phyloP scores from a whole-genome alignment of 2,113 vertebrate genomes.

The Notechis scutatus region DNA sequence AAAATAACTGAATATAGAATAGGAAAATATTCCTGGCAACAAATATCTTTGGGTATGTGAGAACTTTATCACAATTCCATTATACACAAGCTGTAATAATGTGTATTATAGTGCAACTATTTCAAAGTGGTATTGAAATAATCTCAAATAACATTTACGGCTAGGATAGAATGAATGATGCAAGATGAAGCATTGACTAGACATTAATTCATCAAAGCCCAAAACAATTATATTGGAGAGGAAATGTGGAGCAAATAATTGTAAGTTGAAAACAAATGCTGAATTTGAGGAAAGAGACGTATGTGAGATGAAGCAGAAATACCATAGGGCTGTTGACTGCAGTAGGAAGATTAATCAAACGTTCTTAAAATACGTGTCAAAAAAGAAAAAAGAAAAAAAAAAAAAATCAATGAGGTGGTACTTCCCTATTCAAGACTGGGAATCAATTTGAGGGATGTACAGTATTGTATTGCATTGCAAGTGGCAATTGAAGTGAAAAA shows the following conservation, averaged over 20 bases:
- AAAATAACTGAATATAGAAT: not conserved
- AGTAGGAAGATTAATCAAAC: not conserved
- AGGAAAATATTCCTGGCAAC: not conserved
- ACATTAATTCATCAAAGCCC: not conserved
- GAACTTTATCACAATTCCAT: not conserved
- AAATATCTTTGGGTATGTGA: not conserved
- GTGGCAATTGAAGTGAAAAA: not conserved
- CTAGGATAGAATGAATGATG: not conserved
- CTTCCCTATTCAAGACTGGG: not conserved
- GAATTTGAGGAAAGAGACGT: not conserved
- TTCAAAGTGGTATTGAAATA: not conserved
- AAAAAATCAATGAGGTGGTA: not conserved
- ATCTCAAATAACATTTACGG: not conserved
- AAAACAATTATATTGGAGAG: not conserved
- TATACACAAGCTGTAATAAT: not conserved
- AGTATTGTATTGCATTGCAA: not conserved
- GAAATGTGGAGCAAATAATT: not conserved
- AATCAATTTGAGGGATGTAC: not conserved
- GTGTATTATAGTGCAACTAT: not conserved
- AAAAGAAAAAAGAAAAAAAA: not conserved
- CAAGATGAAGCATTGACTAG: not conserved
- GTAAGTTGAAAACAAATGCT: not conserved
- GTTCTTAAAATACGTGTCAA: not conserved
- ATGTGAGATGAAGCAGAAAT: not conserved
- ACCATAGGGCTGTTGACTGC: not conserved